Percentiles rank a stretch among this genome's conserved stretches.
phyloP scores from a whole-genome alignment of 2,113 vertebrate genomes.

The Smithornis capensis region DNA sequence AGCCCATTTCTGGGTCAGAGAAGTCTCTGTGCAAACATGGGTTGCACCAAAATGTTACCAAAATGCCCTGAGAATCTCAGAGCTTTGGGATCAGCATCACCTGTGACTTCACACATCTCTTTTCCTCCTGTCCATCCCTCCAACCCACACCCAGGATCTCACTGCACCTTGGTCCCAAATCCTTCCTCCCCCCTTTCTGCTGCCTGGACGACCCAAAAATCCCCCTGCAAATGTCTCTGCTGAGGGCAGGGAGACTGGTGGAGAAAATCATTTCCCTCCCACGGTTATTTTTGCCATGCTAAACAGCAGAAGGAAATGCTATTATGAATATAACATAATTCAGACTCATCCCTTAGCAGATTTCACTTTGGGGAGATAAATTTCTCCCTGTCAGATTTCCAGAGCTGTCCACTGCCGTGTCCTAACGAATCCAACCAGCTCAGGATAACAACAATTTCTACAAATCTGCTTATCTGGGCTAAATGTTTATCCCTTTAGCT shows the following conservation, averaged over 20 bases:
- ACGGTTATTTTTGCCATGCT: background rate
- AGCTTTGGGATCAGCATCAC: background rate
- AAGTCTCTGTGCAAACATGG: background rate
- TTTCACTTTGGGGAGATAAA: constrained; percentile 28
- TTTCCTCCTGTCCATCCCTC: background rate
- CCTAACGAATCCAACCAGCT: constrained; percentile 32
- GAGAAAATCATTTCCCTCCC: background rate
- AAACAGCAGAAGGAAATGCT: constrained; percentile 13
- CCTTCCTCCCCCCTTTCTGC: background rate
- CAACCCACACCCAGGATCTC: background rate
- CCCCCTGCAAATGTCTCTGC: background rate
- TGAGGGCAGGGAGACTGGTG: background rate
- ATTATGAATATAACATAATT: constrained; percentile 19
- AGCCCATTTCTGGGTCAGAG: background rate
- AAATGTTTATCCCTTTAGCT: constrained; percentile 52
- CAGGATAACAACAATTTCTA: constrained; percentile 49
- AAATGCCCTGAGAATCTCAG: background rate
- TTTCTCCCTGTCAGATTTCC: constrained; percentile 45
- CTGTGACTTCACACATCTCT: rapidly evolving
- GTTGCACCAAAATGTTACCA: background rate
- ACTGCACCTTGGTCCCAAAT: background rate
- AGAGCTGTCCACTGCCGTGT: constrained; percentile 22
- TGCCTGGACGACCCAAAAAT: background rate
- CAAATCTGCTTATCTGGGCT: constrained; percentile 56
- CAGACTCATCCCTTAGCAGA: constrained; percentile 23